These are phyloP conservation scores for Lasioglossum villosulum DNA, from an alignment of 2,888 invertebrate species.

Conservation along the genomic window DNA sequence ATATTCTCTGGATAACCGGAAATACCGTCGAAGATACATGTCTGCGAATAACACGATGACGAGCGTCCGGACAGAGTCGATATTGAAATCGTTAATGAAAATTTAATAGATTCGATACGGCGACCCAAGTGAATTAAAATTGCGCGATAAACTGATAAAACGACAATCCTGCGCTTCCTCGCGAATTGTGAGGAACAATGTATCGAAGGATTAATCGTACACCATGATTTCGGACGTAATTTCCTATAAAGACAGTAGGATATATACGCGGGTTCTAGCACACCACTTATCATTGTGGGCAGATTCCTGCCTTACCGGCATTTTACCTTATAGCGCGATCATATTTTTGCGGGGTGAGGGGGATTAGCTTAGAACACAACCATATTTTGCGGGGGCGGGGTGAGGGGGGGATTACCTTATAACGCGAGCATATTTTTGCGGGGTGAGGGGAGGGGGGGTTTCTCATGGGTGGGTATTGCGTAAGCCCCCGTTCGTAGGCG, in stretches of 20 bases:
- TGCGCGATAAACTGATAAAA: not conserved
- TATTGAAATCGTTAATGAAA: constrained; percentile 1
- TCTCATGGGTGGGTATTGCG: too few relatives aligned
- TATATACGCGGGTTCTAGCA: too few relatives aligned
- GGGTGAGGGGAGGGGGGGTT: too few relatives aligned
- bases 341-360: too few relatives aligned
- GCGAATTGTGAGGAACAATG: not conserved
- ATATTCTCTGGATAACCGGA: not conserved
- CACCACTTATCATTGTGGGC: too few relatives aligned
- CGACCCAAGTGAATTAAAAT: not conserved
- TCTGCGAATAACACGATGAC: not conserved
- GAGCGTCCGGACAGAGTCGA: not conserved
- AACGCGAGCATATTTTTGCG: too few relatives aligned
- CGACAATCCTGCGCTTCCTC: not conserved
- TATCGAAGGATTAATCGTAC: not conserved
- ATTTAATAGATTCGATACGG: not conserved
- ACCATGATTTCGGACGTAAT: not conserved
- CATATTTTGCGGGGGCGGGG: too few relatives aligned
- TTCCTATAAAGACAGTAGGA: not conserved
- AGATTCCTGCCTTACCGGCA: too few relatives aligned
- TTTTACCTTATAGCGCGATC: too few relatives aligned
- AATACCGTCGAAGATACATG: not conserved
- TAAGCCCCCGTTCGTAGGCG: too few relatives aligned
- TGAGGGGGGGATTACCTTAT: too few relatives aligned
- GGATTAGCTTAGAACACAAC: too few relatives aligned